Evolutionary conservation across 2,888 invertebrate species (phyloP), one percentile per base, ranked within the genome.

Genomic region (Callimorpha dominula): DNA sequence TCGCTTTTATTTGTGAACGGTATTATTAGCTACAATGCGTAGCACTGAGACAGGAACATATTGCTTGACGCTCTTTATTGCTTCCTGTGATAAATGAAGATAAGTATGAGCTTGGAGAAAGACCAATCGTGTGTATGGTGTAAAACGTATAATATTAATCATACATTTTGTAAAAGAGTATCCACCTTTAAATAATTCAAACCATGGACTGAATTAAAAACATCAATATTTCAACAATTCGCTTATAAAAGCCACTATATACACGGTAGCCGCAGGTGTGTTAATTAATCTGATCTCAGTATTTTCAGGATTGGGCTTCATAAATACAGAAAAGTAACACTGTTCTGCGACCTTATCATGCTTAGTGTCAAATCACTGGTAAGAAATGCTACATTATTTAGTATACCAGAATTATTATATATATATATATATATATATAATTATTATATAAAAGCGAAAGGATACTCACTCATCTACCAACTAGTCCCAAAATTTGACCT

Each of bases 21-120:
- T 90, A 87, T 91, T 90, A 91, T 92, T 92, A 92, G 87, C 88
- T 84, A 87, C 88, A 88, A 88, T 88, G 88, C 87, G 87, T 84
- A 85, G 84, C 83, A 85, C 78, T 79, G 80, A 85, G 90, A 90
- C 90, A 83, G 83, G 85, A 87, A 91, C 90, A 89, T 92, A 93
- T 90, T 81, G 85, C 84, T 81, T 83, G 85, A 81, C 84, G 84
- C 81, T 88, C 89, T 89, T 92, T 93, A 92, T 92, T 93, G 90
- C 90, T 84, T 82, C 80, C 81, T 72, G 87, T 92, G 93, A 93
- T 91, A 91, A 91, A 93, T 92, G 89, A 87, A 88, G 86, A 88
- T 88, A 85, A 86, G 86, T 84, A 82, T 85, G 83, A 83, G 79
- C 78, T 78, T 79, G 78, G 83, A 81, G 79, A 79, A 76, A 68